These are phyloP conservation scores for Alexandromys fortis DNA, from an alignment of 2,113 vertebrate genomes.

Conservation along the genomic window DNA sequence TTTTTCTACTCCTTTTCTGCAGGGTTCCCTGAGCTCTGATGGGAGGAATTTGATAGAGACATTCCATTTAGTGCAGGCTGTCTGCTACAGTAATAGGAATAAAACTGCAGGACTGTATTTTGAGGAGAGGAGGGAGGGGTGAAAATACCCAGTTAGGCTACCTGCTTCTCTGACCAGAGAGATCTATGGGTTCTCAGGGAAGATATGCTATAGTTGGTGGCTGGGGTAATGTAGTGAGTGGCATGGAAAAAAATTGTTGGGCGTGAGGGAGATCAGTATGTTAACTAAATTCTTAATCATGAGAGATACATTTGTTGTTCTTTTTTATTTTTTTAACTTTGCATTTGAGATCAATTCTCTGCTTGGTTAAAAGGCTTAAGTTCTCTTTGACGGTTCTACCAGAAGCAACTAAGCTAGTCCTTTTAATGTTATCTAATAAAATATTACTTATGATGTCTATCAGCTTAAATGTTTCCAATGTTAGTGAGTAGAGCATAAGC, in stretches of 20 bases:
- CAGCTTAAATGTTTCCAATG: neutral
- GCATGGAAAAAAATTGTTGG: neutral
- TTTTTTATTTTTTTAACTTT: neutral
- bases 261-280: neutral
- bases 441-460: neutral
- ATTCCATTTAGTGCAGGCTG: no score
- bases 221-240: neutral
- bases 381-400: neutral
- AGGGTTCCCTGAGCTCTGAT: neutral
- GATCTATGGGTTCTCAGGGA: neutral
- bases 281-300: neutral
- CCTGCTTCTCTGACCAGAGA: neutral
- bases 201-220: neutral
- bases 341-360: neutral
- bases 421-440: no score
- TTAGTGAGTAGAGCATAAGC: no score
- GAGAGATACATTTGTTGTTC: neutral
- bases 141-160: neutral
- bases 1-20: neutral
- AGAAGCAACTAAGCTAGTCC: neutral
- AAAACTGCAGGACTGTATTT: neutral
- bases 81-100: neutral
- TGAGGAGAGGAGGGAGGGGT: neutral
- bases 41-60: neutral
- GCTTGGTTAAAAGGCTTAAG: rapidly evolving